phyloP scores from a whole-genome alignment of 2,113 vertebrate genomes.

The Oxygymnocypris stewartii region DNA sequence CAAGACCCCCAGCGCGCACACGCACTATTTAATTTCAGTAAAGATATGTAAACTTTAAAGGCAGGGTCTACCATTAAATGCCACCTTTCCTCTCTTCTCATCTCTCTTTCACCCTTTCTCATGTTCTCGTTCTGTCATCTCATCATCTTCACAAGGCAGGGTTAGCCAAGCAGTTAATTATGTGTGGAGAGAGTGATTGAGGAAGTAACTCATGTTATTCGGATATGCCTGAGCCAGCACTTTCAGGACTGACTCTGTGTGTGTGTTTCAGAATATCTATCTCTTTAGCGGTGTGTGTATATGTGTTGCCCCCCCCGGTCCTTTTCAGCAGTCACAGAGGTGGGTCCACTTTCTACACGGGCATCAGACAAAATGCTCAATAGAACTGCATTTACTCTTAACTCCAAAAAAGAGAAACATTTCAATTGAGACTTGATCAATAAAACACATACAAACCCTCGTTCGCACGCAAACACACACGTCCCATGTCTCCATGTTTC shows the following conservation, averaged over 20 bases:
- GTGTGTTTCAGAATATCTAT: not conserved
- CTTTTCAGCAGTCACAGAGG: conserved; percentile 41
- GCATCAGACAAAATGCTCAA: conserved; percentile 42
- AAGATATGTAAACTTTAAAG: conserved; percentile 52
- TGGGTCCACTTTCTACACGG: conserved; percentile 46
- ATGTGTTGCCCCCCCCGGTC: conserved; percentile 33
- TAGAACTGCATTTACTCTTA: conserved; percentile 51
- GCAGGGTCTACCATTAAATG: conserved; percentile 33
- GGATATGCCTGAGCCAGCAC: conserved; percentile 34
- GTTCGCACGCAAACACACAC: not conserved
- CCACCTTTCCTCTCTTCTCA: conserved; percentile 47
- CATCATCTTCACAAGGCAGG: conserved; percentile 48
- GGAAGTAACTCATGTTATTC: conserved; percentile 10
- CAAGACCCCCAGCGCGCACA: not conserved
- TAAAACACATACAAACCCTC: conserved; percentile 45
- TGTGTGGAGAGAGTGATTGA: conserved; percentile 17
- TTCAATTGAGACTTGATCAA: conserved; percentile 51
- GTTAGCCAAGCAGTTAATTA: conserved; percentile 49
- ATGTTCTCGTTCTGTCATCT: conserved; percentile 50
- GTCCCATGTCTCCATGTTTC: not conserved
- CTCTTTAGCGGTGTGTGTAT: not conserved
- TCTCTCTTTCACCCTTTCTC: conserved; percentile 42
- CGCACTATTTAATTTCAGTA: conserved; percentile 23
- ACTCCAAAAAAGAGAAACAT: conserved; percentile 50
- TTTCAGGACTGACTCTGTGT: conserved; percentile 4